Base-by-base conservation (phyloP, 2,888 invertebrate species). In the Ceraclea dissimilis region DNA sequence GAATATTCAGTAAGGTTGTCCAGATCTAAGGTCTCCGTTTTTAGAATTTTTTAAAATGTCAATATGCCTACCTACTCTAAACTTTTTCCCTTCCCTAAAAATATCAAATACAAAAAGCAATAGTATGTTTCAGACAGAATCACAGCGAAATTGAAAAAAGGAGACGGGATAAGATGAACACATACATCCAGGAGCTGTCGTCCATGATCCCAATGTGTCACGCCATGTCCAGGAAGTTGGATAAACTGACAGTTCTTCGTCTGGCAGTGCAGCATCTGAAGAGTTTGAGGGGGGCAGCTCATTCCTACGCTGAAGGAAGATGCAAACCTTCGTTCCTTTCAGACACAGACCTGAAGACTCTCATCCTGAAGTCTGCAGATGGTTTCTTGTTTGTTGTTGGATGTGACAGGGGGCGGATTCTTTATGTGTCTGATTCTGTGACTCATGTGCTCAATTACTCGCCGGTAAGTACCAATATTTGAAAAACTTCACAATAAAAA, bases 61-160 rank as follows among this genome's bases (percentile, higher is more conserved):
- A n/a, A n/a, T n/a, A n/a, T n/a, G n/a, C n/a, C n/a, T n/a, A n/a
- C n/a, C n/a, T n/a, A n/a, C n/a, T n/a, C n/a, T n/a, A n/a, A n/a
- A n/a, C n/a, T n/a, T n/a, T n/a, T n/a, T n/a, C n/a, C n/a, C 26
- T 10, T 26, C 26, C 26, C 10, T 26, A 6, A 26, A 26, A 26
- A 6, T 4, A 26, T 26, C 10, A 10, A 26, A 26, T 26, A 26
- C 26, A 26, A 26, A 26, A 26, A 26, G 4, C 4, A 26, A 26
- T 10, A 26, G 13, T 39, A 39, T 39, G 39, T 46, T 46, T 17
- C 46, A 93, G 93, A 66, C 94, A 94, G 73, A 95, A 94, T 73
- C 96, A 96, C 75, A 94, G 94, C 71, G 94, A 95, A 75, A 95
- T 96, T 60, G 95, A 96, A 74, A 96, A 96, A 70, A 79, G 95